Evolutionary conservation across 2,113 vertebrate species (phyloP), one percentile per base, ranked within the genome.

Genomic region (Otus sunia): DNA sequence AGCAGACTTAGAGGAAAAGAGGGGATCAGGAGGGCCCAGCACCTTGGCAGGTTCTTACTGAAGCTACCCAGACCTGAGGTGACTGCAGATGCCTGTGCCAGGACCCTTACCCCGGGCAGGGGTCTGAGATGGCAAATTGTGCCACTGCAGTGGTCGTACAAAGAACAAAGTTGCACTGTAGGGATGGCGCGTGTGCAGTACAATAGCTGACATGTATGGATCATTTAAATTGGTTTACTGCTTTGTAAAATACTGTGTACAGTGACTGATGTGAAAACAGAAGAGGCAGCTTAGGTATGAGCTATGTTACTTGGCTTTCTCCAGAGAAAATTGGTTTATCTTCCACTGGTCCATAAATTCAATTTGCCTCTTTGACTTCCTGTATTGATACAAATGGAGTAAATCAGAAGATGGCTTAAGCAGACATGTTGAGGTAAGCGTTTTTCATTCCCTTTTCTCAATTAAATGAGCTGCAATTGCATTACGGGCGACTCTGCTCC

Each of bases 311-410:
- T 97, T 82, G 97, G 94, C 92, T 98, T 99, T 98, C 97, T 98
- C 96, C 91, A 96, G 90, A 97, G 97, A 97, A 97, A 98, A 99
- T 99, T 99, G 98, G 97, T 98, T 98, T 98, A 98, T 98, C 98
- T 97, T 97, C 97, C 98, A 98, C 98, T 98, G 97, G 96, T 96
- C 94, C 92, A 96, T 98, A 98, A 99, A 99, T 99, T 98, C 97
- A 98, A 98, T 99, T 99, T 99, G 95, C 91, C 69, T 97, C 96
- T 97, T 96, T 98, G 97, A 98, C 98, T 99, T 99, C 99, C 99
- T 98, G 97, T 98, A 98, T 98, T 98, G 98, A 98, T 98, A 98
- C 95, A 98, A 98, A 98, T 98, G 96, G 94, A 95, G 92, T 90
- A 97, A 98, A 97, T 98, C 96, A 97, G 97, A 96, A 92, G 97